These are phyloP conservation scores for Atta texana DNA, from an alignment of 1,140 invertebrate species.

Conservation along the genomic window DNA sequence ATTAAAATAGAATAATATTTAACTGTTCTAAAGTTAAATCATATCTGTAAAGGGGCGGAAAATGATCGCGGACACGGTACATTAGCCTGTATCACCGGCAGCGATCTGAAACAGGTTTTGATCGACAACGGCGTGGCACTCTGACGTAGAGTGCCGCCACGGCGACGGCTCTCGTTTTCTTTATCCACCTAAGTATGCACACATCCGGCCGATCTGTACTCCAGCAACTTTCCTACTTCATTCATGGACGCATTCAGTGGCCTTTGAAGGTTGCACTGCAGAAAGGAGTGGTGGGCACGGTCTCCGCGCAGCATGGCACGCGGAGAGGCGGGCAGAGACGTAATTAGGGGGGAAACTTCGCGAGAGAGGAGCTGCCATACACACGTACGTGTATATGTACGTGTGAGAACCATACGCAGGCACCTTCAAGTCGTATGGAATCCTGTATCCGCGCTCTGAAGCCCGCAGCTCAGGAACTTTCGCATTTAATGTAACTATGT, in stretches of 20 bases:
- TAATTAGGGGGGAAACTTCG: slow-evolving; percentile 34
- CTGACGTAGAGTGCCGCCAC: slow-evolving; percentile 54
- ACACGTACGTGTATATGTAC: background rate
- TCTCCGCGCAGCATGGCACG: slow-evolving; percentile 45
- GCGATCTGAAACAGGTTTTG: slow-evolving; percentile 61
- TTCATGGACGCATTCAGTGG: slow-evolving; percentile 85
- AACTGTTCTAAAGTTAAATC: slow-evolving; percentile 11
- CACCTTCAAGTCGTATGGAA: background rate
- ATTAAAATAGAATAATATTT: slow-evolving; percentile 31
- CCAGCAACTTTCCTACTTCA: slow-evolving; percentile 84
- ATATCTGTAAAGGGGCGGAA: slow-evolving; percentile 15
- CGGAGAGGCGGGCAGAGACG: slow-evolving; percentile 21
- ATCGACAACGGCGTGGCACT: slow-evolving; percentile 31
- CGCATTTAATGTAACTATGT: background rate
- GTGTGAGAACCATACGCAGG: background rate
- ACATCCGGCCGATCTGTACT: slow-evolving; percentile 80
- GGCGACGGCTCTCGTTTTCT: slow-evolving; percentile 70
- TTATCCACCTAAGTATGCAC: slow-evolving; percentile 74
- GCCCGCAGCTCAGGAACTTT: slow-evolving; percentile 17
- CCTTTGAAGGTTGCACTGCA: slow-evolving; percentile 85
- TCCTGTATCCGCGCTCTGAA: background rate
- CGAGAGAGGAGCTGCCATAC: background rate
- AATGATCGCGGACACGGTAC: slow-evolving; percentile 35
- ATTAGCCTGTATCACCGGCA: slow-evolving; percentile 32
- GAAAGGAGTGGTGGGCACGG: slow-evolving; percentile 74